Evolutionary conservation across 2,113 vertebrate genomes (phyloP), one percentile per base, ranked within the genome.

Genomic region (Aythya baeri): DNA sequence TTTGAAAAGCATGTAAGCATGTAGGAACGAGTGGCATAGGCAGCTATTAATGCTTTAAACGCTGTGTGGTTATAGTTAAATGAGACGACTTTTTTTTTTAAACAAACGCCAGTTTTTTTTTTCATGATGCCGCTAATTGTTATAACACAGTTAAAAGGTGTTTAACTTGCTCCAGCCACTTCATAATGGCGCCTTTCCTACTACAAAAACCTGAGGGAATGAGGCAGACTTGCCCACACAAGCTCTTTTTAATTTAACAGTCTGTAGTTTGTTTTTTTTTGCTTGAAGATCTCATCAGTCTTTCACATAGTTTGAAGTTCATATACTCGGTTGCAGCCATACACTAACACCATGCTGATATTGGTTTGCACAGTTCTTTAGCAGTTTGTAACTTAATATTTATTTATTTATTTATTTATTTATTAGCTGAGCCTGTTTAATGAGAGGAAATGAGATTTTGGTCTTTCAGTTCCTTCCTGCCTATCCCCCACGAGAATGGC

Each of bases 1-100:
- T 97, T 97, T 93, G 91, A 61, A 97, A 97, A 96, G 96, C 94
- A 97, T 94, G 89, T 83, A 92, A 86, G 79, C 94, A 96, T 96
- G 97, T 96, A 95, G 85, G 71, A 95, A 89, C 93, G n/a, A 86
- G 92, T 17, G 9, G 63, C 71, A 81, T n/a, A 78, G 67, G 67
- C 80, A 90, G 84, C 59, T 89, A 90, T 94, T 96, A 94, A 83
- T 92, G 71, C 91, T 88, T 92, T 80, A 75, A 95, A 92, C 17
- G 10, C 57, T 67, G 17, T 46, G 43, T 38, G 83, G 72, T 36
- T 86, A n/a, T 78, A 88, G 82, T 96, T 87, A 94, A 95, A 84
- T 75, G 85, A 87, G 90, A 86, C 41, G 59, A n/a, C 31, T 70
- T 44, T 31, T 82, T 77, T 77, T 92, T 89, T 83, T 80, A 71